Evolutionary conservation across 2,113 vertebrate species (phyloP).

Genomic region (Seriola aureovittata): DNA sequence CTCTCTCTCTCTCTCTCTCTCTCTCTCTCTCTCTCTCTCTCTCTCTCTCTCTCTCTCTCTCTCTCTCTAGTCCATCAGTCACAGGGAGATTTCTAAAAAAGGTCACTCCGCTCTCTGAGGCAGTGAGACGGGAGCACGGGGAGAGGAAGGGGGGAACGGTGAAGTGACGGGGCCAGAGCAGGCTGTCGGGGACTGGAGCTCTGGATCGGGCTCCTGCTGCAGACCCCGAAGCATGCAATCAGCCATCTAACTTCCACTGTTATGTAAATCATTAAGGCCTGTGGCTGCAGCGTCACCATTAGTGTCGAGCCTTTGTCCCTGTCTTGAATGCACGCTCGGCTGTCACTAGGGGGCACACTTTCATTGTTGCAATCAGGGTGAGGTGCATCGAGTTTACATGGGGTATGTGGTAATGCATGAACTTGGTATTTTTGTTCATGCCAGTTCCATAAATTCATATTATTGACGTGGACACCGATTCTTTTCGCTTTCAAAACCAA

Average conservation of each 20-base stretch:
- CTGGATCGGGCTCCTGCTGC: conserved; percentile 3
- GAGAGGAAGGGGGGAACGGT: not conserved
- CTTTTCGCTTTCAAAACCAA: not conserved
- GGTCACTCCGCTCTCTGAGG: conserved; percentile 71
- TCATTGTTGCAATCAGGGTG: conserved; percentile 52
- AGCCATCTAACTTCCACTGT: conserved; percentile 16
- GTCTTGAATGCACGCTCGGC: conserved; percentile 2
- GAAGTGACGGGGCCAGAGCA: conserved; percentile 25
- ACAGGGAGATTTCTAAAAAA: conserved; percentile 69
- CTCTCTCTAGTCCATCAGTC: conserved; percentile 62
- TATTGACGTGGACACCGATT: not conserved
- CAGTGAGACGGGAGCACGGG: conserved; percentile 1
- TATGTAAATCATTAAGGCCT: conserved; percentile 34
- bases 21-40: conserved; percentile 47
- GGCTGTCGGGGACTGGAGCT: not conserved
- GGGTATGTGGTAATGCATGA: conserved; percentile 2
- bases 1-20: conserved; percentile 52
- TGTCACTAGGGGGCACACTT: conserved; percentile 79
- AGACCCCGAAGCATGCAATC: conserved; percentile 14
- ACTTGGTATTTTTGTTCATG: conserved; percentile 26
- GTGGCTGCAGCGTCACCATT: conserved; percentile 27
- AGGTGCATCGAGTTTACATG: conserved; percentile 8
- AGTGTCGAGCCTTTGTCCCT: conserved; percentile 46
- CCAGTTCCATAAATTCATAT: conserved; percentile 11
- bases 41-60: conserved; percentile 41